These are phyloP conservation scores for Entomobrya proxima DNA, from an alignment of 2,888 invertebrate species.

Conservation along the genomic window DNA sequence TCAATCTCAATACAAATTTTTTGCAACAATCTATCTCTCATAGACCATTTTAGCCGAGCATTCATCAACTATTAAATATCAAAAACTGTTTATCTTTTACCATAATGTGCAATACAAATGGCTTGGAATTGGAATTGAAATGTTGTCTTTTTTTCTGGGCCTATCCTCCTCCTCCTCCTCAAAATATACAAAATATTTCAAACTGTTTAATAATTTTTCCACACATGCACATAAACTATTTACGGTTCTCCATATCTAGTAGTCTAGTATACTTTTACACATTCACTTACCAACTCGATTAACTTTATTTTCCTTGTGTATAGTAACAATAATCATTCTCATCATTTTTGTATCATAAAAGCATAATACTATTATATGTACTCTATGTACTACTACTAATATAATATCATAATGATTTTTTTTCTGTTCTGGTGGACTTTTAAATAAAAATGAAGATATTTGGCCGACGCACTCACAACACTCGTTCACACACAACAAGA, in stretches of 20 bases:
- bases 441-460: slow-evolving; percentile 31
- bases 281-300: slow-evolving; percentile 33
- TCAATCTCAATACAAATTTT: slow-evolving; percentile 7
- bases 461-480: slow-evolving; percentile 34
- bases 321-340: no score
- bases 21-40: background rate
- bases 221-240: no score
- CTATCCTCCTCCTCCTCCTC: slow-evolving; percentile 44
- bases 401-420: no score
- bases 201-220: slow-evolving; percentile 11
- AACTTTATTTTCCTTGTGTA: slow-evolving; percentile 42
- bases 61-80: background rate
- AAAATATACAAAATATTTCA: slow-evolving; percentile 25
- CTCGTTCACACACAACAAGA: slow-evolving; percentile 9
- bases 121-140: background rate
- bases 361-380: no score
- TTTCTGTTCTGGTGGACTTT: no score
- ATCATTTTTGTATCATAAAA: slow-evolving; percentile 4
- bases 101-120: slow-evolving; percentile 1
- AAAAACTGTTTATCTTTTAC: slow-evolving; percentile 11
- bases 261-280: no score
- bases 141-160: background rate
- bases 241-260: no score
- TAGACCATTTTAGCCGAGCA: slow-evolving; percentile 14
- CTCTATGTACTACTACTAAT: no score